Evolutionary conservation across 2,113 vertebrate species (phyloP), one percentile per base, ranked within the genome.

Genomic region (Actinemys pallida): DNA sequence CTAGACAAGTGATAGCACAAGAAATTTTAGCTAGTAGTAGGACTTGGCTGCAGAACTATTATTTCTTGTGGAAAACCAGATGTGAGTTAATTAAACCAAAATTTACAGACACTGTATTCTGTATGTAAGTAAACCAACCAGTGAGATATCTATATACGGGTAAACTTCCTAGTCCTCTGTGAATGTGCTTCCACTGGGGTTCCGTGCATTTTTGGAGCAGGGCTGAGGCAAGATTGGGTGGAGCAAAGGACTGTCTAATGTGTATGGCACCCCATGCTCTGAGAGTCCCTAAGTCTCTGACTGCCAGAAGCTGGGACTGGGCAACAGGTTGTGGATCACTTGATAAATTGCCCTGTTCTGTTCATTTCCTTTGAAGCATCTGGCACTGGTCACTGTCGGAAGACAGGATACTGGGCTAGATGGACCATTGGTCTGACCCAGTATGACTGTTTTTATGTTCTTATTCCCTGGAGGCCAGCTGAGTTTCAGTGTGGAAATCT

Each of bases 11-110:
- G 91, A 91, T 86, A 96, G 50, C 84, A 75, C 65, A 49, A 89
- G 81, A 76, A 93, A 10, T 90, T 92, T 89, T 5, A 92, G 87
- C 76, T 80, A 91, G 88, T 80, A 94, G 62, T 45, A 90, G 87
- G 4, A 27, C 14, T 1, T 94, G 92, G 84, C 94, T 90, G 90
- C 59, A 91, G 89, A 91, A 89, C 79, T 27, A 35, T 85, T 83
- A 9, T 92, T 96, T 87, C 81, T 91, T 90, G 86, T 92, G 86
- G 84, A 95, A 95, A 96, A 84, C 83, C 95, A 97, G 95, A 94
- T 96, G 94, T 92, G 62, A 92, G 91, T 81, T 93, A 96, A 96
- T 90, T 95, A 96, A 96, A 78, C 83, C 87, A 86, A 85, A 80
- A 83, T 93, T 93, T 96, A 90, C 0, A 0, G 83, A 72, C 81